Percentiles rank a stretch among this genome's conserved stretches.
phyloP scores from a whole-genome alignment of 2,888 invertebrate genomes.

The Alcis repandata region DNA sequence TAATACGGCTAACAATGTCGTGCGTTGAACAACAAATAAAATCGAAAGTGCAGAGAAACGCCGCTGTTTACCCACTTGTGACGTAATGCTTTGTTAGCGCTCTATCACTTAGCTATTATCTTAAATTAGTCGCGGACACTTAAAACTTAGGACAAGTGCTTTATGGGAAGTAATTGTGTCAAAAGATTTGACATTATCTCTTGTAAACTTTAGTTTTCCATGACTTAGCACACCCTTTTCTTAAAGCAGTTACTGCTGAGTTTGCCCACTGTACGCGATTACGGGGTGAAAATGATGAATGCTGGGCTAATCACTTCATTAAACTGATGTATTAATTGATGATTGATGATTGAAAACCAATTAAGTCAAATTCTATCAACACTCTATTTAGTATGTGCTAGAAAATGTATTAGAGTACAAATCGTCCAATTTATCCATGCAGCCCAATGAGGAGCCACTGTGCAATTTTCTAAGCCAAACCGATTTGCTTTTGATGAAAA shows the following conservation, averaged over 20 bases:
- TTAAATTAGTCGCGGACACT: constrained; percentile 17
- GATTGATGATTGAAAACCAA: too few species aligned
- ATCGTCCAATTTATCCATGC: neutral
- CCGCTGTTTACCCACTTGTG: constrained; percentile 51
- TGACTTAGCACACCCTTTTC: too few species aligned
- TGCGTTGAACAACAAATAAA: constrained; percentile 62
- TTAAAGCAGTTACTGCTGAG: too few species aligned
- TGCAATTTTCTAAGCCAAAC: neutral
- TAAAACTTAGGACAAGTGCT: constrained; percentile 2
- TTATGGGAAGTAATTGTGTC: constrained; percentile 2
- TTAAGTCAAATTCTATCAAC: too few species aligned
- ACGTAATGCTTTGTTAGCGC: constrained; percentile 55
- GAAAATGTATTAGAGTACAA: too few species aligned
- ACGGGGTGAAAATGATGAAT: too few species aligned
- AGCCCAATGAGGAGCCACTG: neutral
- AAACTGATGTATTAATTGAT: too few species aligned
- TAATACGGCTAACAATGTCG: constrained; percentile 50
- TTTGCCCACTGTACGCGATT: too few species aligned
- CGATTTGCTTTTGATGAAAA: neutral
- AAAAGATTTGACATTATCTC: too few species aligned
- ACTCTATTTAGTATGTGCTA: too few species aligned
- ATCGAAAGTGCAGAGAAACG: constrained; percentile 79
- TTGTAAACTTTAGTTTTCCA: neutral
- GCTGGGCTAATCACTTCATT: too few species aligned
- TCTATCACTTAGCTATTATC: constrained; percentile 15